phyloP scores from a whole-genome alignment of 1,140 invertebrate species.

The Ceratina calcarata region DNA sequence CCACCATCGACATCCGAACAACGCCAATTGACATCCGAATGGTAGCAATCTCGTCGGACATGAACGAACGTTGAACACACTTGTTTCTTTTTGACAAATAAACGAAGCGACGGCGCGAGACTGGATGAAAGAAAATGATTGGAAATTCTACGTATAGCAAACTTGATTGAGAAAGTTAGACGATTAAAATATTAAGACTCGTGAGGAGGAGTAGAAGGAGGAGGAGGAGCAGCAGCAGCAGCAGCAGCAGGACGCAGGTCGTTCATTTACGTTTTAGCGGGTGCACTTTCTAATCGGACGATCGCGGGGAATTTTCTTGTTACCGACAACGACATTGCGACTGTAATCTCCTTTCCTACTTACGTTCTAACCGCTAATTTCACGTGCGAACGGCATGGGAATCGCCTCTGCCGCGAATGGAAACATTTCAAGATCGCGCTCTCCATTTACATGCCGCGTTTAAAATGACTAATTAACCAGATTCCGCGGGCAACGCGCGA shows the following conservation, averaged over 20 bases:
- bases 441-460: neutral
- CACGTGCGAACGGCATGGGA: constrained; percentile 13
- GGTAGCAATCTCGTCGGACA: no score
- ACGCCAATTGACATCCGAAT: no score
- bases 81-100: neutral
- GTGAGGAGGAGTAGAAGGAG: no score
- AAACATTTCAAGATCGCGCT: neutral
- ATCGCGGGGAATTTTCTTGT: constrained; percentile 58
- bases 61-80: neutral
- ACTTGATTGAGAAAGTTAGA: constrained; percentile 24
- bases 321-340: constrained; percentile 66
- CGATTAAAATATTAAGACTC: constrained; percentile 20
- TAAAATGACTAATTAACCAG: neutral
- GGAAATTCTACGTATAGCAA: neutral
- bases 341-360: constrained; percentile 67
- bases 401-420: neutral
- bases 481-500: constrained; percentile 12
- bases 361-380: constrained; percentile 53
- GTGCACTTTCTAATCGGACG: constrained; percentile 63
- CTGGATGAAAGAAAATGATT: neutral
- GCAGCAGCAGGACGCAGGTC: neutral
- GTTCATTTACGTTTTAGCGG: constrained; percentile 41
- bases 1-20: no score
- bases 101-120: neutral
- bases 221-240: no score